These are phyloP conservation scores for Premnoplex brunnescens DNA, from an alignment of 2,797 vertebrate genomes.

Conservation along the genomic window DNA sequence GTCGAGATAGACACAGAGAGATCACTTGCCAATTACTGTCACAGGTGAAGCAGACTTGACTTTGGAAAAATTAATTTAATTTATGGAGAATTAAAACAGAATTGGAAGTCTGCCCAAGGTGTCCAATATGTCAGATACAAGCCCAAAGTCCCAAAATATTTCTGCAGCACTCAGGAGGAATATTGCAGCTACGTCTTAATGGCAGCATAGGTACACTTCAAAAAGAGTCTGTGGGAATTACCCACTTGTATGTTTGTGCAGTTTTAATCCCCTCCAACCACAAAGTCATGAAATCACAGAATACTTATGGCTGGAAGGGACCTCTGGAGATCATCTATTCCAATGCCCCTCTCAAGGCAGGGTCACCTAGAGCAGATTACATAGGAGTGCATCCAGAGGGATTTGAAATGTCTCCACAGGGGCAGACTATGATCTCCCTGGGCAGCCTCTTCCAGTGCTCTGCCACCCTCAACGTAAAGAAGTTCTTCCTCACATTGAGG, in stretches of 20 bases:
- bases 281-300: background rate
- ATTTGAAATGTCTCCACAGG: background rate
- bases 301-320: background rate
- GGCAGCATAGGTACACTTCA: background rate
- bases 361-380: background rate
- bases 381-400: background rate
- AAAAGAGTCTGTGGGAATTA: background rate
- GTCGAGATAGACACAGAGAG: background rate
- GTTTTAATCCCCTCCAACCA: background rate
- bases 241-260: background rate
- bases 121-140: background rate
- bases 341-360: background rate
- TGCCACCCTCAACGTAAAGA: too few species aligned
- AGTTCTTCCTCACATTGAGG: background rate
- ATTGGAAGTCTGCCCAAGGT: background rate
- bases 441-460: background rate
- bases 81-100: background rate
- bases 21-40: background rate
- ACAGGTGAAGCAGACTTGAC: background rate
- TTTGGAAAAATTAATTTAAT: background rate
- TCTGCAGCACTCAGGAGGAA: background rate
- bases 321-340: background rate
- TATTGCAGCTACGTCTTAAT: background rate
- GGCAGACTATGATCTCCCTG: background rate
- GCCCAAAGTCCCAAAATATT: background rate